Evolutionary conservation across 1,140 invertebrate genomes (phyloP), one percentile per base, ranked within the genome.

Genomic region (Microplitis mediator): DNA sequence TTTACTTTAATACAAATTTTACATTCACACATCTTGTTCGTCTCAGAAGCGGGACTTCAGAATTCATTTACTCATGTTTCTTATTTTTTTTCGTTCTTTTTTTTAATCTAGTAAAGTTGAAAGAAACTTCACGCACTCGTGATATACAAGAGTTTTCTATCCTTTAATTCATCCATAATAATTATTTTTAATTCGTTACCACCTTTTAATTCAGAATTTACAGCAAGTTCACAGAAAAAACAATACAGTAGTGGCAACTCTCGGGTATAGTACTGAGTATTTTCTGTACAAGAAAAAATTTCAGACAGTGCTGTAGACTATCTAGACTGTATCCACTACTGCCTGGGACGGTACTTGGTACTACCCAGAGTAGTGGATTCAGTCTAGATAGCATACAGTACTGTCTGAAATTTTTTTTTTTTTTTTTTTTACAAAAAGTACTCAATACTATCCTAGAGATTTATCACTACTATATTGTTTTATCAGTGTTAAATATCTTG

Each of bases 1-100:
- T 84, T 86, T 84, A 81, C 75, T 83, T 82, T 82, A 80, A 84
- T 84, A 84, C 82, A 84, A 84, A 84, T 82, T 84, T 84, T 79
- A 84, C 81, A 84, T 82, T 82, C 83, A 84, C 80, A 81, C 81
- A 79, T 78, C 69, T 81, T 76, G 77, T 78, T 72, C 79, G 58
- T 71, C 65, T 72, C 68, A 75, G 74, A 83, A 81, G 77, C 65
- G 80, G 80, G 77, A 77, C 63, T 73, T 39, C 75, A 80, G 77
- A 78, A 71, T 80, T 79, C 72, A 76, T 76, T 81, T 77, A 72
- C 78, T 75, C 61, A 72, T 79, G 74, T 76, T 69, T 61, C 75
- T 77, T 75, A 54, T 62, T 71, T 54, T 68, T 76, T 80, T 75
- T 75, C 69, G 77, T 69, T 74, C 56, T 65, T 69, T 72, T 60